phyloP scores from a whole-genome alignment of 2,888 invertebrate genomes.

The Diaphora mendica region DNA sequence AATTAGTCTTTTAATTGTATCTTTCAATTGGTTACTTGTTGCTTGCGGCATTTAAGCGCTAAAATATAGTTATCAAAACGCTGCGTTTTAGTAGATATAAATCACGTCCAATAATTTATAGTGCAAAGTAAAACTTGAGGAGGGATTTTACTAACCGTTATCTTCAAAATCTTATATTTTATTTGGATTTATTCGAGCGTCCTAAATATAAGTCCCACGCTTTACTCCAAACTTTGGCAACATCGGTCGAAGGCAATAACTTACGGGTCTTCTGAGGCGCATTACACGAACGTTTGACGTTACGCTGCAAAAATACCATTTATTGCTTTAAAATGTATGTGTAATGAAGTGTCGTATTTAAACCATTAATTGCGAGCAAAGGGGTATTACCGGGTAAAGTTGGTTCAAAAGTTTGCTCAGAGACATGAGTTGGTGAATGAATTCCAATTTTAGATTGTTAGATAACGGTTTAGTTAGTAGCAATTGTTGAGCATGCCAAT shows the following conservation, averaged over 20 bases:
- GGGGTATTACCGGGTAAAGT: conserved; percentile 52
- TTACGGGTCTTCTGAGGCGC: conserved; percentile 32
- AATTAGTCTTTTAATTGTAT: conserved; percentile 21
- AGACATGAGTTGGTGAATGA: conserved; percentile 28
- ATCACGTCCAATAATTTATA: conserved; percentile 38
- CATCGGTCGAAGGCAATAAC: conserved; percentile 30
- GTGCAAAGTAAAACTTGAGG: conserved; percentile 23
- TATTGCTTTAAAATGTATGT: conserved; percentile 26
- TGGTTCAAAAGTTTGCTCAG: conserved; percentile 25
- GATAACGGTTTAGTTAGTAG: conserved; percentile 44
- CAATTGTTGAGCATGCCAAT: conserved; percentile 33
- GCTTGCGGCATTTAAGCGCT: conserved; percentile 30
- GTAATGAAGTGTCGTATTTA: conserved; percentile 29
- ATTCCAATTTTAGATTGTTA: conserved; percentile 41
- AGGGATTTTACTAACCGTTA: conserved; percentile 38
- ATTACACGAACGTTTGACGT: conserved; percentile 30
- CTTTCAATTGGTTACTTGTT: conserved; percentile 42
- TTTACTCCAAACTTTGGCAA: conserved; percentile 36
- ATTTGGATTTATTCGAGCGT: conserved; percentile 37
- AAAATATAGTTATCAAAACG: conserved; percentile 32
- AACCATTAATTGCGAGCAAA: conserved; percentile 52
- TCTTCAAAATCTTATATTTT: conserved; percentile 34
- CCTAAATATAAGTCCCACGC: conserved; percentile 23
- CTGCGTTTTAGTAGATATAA: conserved; percentile 30
- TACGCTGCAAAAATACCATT: conserved; percentile 33